Conservation (phyloP, 2,888 invertebrate species). For the Formica aserva region DNA sequence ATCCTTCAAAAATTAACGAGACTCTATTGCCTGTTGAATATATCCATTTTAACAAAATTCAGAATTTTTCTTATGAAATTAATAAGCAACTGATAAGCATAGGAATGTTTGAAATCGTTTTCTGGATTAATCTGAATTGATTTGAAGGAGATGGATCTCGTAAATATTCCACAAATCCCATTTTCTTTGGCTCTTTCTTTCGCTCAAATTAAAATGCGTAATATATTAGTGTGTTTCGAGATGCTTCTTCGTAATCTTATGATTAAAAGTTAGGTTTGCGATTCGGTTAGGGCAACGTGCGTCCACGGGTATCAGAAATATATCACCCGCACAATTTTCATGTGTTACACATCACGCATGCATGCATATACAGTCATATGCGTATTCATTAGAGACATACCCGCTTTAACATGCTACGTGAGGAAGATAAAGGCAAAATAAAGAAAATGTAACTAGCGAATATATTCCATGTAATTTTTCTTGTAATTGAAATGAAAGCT, state of each 20-base stretch:
- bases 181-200: neutral
- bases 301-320: neutral
- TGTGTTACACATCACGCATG: slow-evolving; percentile 15
- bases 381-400: slow-evolving; percentile 65
- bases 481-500: slow-evolving; percentile 59
- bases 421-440: slow-evolving; percentile 51
- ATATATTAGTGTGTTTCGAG: neutral
- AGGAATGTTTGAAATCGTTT: neutral
- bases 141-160: neutral
- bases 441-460: slow-evolving; percentile 60
- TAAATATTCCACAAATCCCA: neutral
- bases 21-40: too few relatives aligned
- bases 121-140: neutral
- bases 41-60: neutral
- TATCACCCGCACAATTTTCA: slow-evolving; percentile 23
- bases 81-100: neutral
- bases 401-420: slow-evolving; percentile 60
- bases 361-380: slow-evolving; percentile 56
- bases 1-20: too few relatives aligned
- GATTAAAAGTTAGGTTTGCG: neutral
- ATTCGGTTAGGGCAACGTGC: neutral
- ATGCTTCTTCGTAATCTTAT: neutral
- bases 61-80: slow-evolving; percentile 1
- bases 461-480: slow-evolving; percentile 69
- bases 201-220: neutral